phyloP scores from a whole-genome alignment of 2,113 vertebrate species.

The Lamprologus speciosus region DNA sequence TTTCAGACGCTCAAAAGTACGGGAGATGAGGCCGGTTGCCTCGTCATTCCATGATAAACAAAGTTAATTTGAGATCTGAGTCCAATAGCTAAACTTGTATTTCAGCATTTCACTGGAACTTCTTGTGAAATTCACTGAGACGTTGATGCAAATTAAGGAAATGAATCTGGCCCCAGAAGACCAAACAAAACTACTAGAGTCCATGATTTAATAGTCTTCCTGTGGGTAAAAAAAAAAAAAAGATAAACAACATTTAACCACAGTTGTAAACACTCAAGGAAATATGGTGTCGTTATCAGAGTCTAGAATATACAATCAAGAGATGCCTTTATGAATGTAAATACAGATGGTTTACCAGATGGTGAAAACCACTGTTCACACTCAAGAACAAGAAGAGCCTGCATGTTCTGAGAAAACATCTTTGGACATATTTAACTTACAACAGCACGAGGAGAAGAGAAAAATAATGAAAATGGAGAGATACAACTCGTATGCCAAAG shows the following conservation, averaged over 20 bases:
- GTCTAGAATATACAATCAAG: background rate
- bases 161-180: background rate
- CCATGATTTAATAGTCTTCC: background rate
- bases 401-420: background rate
- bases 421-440: background rate
- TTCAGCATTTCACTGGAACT: background rate
- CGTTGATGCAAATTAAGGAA: background rate
- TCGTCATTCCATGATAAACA: background rate
- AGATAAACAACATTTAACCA: background rate
- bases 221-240: background rate
- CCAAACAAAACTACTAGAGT: background rate
- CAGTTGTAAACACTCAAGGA: background rate
- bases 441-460: background rate
- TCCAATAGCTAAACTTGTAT: background rate
- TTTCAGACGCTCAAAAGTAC: rapidly evolving
- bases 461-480: background rate
- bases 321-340: background rate
- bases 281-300: background rate
- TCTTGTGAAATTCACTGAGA: background rate
- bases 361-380: background rate
- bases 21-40: background rate
- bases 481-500: background rate
- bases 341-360: background rate
- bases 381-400: background rate
- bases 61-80: background rate